Evolutionary conservation across 1,140 invertebrate genomes (phyloP).

Genomic region (Macrostomum lignano): DNA sequence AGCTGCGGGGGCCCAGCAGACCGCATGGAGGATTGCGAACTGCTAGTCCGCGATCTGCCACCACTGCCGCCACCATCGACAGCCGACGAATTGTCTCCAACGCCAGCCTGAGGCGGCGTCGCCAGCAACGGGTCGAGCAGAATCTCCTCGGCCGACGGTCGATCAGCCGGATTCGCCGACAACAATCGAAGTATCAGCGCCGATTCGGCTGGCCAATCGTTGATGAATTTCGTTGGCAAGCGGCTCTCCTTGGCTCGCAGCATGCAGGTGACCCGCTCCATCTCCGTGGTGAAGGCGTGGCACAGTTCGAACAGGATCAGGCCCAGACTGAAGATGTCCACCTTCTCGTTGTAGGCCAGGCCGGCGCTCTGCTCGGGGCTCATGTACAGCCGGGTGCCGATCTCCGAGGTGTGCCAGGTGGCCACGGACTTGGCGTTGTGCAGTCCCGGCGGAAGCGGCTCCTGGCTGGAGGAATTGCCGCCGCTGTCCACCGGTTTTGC

Average conservation of each 20-base stretch:
- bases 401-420: slow-evolving; percentile 35
- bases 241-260: slow-evolving; percentile 34
- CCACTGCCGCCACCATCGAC: too few species aligned
- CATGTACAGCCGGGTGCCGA: slow-evolving; percentile 79
- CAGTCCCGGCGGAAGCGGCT: background rate
- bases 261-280: slow-evolving; percentile 41
- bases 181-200: too few species aligned
- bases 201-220: too few species aligned
- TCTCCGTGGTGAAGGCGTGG: slow-evolving; percentile 55
- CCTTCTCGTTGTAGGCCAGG: slow-evolving; percentile 51
- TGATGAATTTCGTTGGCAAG: slow-evolving; percentile 48
- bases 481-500: slow-evolving; percentile 2
- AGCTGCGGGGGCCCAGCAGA: too few species aligned
- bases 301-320: slow-evolving; percentile 71
- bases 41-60: too few species aligned
- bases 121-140: too few species aligned
- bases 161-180: too few species aligned
- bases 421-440: background rate
- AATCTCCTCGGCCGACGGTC: too few species aligned
- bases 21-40: too few species aligned
- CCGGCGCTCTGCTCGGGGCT: slow-evolving; percentile 51
- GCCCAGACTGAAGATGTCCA: slow-evolving; percentile 79
- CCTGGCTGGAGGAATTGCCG: too few species aligned
- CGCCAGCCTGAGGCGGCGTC: too few species aligned
- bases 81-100: too few species aligned